Conservation (phyloP, 2,113 vertebrate genomes). For the Trogon melanurus region DNA sequence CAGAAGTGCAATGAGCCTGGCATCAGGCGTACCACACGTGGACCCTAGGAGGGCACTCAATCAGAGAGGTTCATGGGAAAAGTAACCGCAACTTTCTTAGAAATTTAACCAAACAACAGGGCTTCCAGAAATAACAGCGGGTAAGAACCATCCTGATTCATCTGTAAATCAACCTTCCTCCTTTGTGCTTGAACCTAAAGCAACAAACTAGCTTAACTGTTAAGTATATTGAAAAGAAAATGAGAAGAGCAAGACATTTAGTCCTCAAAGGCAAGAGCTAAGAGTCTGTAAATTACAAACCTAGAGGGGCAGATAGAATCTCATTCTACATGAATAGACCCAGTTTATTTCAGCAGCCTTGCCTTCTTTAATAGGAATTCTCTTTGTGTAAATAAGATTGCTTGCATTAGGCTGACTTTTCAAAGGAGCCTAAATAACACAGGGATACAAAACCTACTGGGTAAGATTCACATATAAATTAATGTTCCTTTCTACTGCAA, state of each 20-base stretch:
- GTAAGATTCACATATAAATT: neutral
- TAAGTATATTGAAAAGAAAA: neutral
- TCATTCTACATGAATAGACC: neutral
- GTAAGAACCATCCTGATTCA: neutral
- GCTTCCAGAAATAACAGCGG: neutral
- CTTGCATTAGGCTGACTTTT: neutral
- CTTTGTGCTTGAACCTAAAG: neutral
- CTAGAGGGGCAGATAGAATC: neutral
- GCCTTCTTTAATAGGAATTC: neutral
- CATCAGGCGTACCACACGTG: accelerated
- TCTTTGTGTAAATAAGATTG: neutral
- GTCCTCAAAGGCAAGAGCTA: neutral
- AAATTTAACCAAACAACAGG: neutral
- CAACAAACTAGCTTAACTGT: neutral
- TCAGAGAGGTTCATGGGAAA: accelerated
- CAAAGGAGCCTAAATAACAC: neutral
- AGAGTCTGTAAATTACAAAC: constrained; percentile 2
- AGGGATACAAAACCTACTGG: neutral
- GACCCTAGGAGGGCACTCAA: neutral
- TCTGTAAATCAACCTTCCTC: neutral
- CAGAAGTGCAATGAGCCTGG: neutral
- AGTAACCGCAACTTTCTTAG: neutral
- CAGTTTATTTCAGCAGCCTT: neutral
- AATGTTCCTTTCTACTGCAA: neutral
- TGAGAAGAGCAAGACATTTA: neutral